Base-by-base conservation (phyloP, 2,113 vertebrate genomes). In the Tetraodon nigroviridis region DNA sequence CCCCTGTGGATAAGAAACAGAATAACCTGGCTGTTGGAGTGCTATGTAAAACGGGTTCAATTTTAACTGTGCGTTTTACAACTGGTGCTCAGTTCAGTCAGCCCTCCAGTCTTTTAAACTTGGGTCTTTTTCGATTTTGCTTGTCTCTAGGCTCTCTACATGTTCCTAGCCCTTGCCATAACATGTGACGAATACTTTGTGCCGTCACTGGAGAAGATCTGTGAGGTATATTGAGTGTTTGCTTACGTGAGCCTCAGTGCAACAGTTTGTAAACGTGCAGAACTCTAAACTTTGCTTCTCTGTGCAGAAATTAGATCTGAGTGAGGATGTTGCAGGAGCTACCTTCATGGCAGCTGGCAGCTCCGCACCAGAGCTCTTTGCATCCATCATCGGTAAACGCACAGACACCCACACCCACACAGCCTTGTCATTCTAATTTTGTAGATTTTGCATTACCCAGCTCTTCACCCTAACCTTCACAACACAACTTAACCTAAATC, bases 311-410 rank as follows among this genome's bases (percentile, higher is more conserved):
- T 88, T 99, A 40, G 93, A 97, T 77, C 87, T 99, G 73, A 98
- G 94, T 19, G 97, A 95, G 86, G 97, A 99, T 69, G 97, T 99
- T 48, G 97, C 97, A 0, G 97, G 97, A 71, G 97, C 97, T 61
- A 99, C 97, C 17, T 99, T 99, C 87, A 99, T 99, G 97, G 97
- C 97, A 63, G 97, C 97, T 14, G 97, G 96, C 67, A 99, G 97
- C 84, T 99, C 97, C 1, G 97, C 96, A 0, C 97, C 97, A 6
- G 97, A 99, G 71, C 90, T 99, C 19, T 99, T 99, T 80, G 94
- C 97, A 32, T 99, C 97, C 6, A 82, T 99, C 56, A 99, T 98
- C 65, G 97, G 96, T 98, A 87, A 29, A 46, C 5, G 18, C 13
- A 32, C 24, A 50, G 55, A 22, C 51, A 29, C 46, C 22, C 44